Evolutionary conservation across 2,113 vertebrate species (phyloP), one percentile per base, ranked within the genome.

Genomic region (Lonchura striata): DNA sequence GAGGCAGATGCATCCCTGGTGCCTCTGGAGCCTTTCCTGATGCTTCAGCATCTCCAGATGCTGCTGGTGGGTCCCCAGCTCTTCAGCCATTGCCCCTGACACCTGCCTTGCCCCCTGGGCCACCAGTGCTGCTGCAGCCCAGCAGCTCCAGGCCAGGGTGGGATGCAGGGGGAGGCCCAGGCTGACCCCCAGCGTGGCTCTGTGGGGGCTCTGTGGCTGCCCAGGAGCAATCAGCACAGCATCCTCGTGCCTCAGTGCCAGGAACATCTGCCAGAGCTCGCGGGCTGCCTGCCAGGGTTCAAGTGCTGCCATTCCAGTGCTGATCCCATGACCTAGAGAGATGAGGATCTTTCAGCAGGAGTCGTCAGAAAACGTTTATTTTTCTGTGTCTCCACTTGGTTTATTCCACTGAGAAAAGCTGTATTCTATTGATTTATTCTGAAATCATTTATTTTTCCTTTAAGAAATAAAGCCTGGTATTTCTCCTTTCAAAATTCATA

Each of bases 321-420:
- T 97, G 92, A 92, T 88, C 95, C 91, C 65, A 3, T 47, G 93
- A 91, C 95, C 92, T 53, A 22, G 44, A 60, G 4, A 92, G 91
- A 95, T 78, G 86, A 81, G 91, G 59, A 81, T 92, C 91, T 96
- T 96, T 97, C 96, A 96, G 69, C 96, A 94, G 77, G 53, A 95
- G 74, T 65, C 19, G 3, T 92, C 91, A 89, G 84, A 14, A 56
- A 64, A 56, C 88, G 95, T 96, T 97, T 76, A 80, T 96, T 96
- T 92, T 92, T 72, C 89, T 30, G 14, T 84, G 86, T 82, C 89
- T 95, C 84, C 70, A 2, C 78, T 95, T 85, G 91, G 91, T 88
- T 85, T 82, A 46, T 91, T 92, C 86, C 87, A 33, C 89, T 0
- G 14, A 78, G 33, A 77, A 49, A 82, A 92, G 95, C 20, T 54